Base-by-base conservation (phyloP, 2,888 invertebrate species). In the Andrena flavipes region DNA sequence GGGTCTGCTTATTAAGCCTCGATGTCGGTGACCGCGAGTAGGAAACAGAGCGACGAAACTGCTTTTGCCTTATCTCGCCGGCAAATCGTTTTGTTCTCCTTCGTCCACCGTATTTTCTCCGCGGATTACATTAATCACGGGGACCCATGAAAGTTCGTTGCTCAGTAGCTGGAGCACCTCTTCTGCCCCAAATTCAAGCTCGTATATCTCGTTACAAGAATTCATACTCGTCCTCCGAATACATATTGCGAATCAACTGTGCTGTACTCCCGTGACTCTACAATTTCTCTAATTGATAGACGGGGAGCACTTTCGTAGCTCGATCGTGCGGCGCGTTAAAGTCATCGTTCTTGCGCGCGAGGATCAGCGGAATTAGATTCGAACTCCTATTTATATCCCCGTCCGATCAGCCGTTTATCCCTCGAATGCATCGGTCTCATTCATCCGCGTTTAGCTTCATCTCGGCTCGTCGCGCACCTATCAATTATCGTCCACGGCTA, bases 401-500 rank as follows among this genome's bases (percentile, higher is more conserved):
- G 26, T 54, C n/a, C 10, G 79, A 80, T 80, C 60, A 60, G 49
- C 23, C 30, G 8, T 65, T 62, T 51, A 74, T 74, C 49, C 49
- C 42, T n/a, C 30, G 35, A 63, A 71, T 73, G 35, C 59, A 51
- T 56, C 51, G 60, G 70, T 69, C 73, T 35, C 67, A 63, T 82
- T 84, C 79, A 76, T 30, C 29, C 62, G 54, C 49, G 69, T 74
- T 65, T 62, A 54, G 49, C 65, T 67, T 60, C 75, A 65, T 82
- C 77, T 70, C 69, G 54, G 33, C 51, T 69, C 65, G 29, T 76
- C 73, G 59, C 62, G 48, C 30, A 72, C 54, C 75, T 77, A 84
- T 84, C 84, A 77, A 86, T 86, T 86, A 86, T 78, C 35, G 23
- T 68, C n/a, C 16, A 23, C 35, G 26, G 65, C 20, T n/a, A 29